phyloP scores from a whole-genome alignment of 2,113 vertebrate species.

The Spermophilus dauricus region DNA sequence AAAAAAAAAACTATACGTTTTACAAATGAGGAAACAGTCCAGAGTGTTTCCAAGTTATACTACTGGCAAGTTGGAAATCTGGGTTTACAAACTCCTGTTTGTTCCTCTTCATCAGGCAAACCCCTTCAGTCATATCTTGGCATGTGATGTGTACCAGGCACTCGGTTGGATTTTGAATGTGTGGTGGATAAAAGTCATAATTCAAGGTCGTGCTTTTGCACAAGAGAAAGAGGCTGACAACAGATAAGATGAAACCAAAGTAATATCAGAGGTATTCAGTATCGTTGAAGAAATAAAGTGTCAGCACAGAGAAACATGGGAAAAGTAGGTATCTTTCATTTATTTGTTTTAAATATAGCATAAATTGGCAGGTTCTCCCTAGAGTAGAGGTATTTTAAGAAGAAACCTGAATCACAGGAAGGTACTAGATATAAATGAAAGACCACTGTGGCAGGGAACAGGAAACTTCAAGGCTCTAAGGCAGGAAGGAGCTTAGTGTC shows the following conservation, averaged over 20 bases:
- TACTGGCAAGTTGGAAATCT: neutral
- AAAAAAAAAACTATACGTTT: neutral
- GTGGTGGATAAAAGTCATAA: neutral
- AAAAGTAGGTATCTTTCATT: neutral
- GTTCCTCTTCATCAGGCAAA: rapidly evolving
- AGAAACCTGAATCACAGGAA: neutral
- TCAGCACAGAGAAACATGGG: neutral
- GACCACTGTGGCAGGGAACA: neutral
- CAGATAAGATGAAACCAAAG: neutral
- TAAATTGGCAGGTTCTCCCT: neutral
- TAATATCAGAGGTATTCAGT: neutral
- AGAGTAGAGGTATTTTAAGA: neutral
- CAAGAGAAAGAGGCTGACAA: neutral
- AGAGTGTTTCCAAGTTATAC: neutral
- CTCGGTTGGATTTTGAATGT: neutral
- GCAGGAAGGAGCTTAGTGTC: neutral
- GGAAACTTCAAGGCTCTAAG: neutral
- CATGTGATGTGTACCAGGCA: rapidly evolving
- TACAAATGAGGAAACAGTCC: neutral
- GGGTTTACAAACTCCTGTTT: neutral
- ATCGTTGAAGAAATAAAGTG: neutral
- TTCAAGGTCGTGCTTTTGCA: neutral
- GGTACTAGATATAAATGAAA: neutral
- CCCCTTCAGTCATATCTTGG: neutral
- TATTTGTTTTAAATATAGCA: neutral